Conservation (phyloP, 2,797 vertebrate genomes). For the Sebastes itinus region DNA sequence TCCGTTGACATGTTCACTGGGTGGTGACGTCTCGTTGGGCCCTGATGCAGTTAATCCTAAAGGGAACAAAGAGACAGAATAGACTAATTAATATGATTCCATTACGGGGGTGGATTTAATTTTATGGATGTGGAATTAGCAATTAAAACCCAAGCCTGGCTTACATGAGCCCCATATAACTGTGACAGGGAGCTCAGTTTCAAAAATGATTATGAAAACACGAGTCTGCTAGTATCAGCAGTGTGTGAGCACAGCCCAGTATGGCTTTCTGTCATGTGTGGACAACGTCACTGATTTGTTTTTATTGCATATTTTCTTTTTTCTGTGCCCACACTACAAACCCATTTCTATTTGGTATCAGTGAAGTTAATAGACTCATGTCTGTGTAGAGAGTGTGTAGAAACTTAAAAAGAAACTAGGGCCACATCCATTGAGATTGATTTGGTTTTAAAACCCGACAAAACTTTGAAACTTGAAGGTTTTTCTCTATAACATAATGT, state of each 20-base stretch:
- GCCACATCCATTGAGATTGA: no score
- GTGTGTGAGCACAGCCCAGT: background rate
- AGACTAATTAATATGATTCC: constrained; percentile 64
- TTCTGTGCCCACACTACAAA: background rate
- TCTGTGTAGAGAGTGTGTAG: background rate
- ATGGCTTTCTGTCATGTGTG: background rate
- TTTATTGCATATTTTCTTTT: background rate
- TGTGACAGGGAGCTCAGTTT: background rate
- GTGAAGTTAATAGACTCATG: background rate
- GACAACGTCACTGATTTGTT: background rate
- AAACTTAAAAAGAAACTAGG: no score
- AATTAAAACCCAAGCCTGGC: constrained; percentile 58
- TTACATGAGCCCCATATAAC: constrained; percentile 31
- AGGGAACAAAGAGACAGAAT: constrained; percentile 60
- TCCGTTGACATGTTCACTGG: constrained; percentile 54
- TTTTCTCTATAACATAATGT: no score
- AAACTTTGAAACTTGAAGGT: no score
- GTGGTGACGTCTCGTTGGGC: constrained; percentile 48
- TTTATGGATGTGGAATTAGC: constrained; percentile 71
- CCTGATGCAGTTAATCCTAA: constrained; percentile 64
- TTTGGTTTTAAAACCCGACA: no score
- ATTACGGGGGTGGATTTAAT: constrained; percentile 54
- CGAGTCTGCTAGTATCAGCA: background rate
- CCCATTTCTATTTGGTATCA: background rate
- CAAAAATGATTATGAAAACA: constrained; percentile 8